Conservation (phyloP, 2,888 invertebrate species). For the Barypeithes pellucidus region DNA sequence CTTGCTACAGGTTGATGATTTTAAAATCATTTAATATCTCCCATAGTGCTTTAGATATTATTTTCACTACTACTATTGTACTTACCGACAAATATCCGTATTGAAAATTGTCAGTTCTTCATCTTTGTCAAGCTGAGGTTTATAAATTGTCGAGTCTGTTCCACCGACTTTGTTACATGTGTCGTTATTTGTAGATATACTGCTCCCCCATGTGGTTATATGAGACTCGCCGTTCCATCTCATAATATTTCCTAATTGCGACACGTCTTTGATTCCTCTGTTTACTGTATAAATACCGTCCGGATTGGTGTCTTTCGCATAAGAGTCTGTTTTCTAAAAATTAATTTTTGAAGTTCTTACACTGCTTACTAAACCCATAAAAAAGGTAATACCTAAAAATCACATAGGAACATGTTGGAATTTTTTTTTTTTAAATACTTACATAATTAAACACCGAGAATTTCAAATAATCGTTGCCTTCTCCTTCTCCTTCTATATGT, state of each 20-base stretch:
- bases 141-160: constrained; percentile 75
- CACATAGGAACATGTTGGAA: too few species aligned
- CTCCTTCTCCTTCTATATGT: constrained; percentile 32
- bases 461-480: constrained; percentile 36
- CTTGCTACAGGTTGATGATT: too few species aligned
- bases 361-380: too few species aligned
- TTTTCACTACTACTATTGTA: too few species aligned
- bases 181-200: constrained; percentile 58
- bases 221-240: constrained; percentile 69
- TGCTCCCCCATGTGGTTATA: constrained; percentile 67
- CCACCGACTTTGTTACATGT: constrained; percentile 73
- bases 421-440: too few species aligned
- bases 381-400: background rate
- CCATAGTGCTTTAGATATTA: too few species aligned
- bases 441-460: constrained; percentile 58
- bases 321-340: constrained; percentile 60
- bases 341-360: too few species aligned
- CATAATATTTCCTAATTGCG: constrained; percentile 71
- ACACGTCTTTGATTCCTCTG: constrained; percentile 72
- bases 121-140: constrained; percentile 75
- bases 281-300: constrained; percentile 73
- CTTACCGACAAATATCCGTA: constrained; percentile 80
- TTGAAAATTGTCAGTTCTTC: constrained; percentile 73
- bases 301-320: constrained; percentile 60
- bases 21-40: too few species aligned